Base-by-base conservation (phyloP, 64 coral and sea anemone genomes). In the Montipora efflorescens region DNA sequence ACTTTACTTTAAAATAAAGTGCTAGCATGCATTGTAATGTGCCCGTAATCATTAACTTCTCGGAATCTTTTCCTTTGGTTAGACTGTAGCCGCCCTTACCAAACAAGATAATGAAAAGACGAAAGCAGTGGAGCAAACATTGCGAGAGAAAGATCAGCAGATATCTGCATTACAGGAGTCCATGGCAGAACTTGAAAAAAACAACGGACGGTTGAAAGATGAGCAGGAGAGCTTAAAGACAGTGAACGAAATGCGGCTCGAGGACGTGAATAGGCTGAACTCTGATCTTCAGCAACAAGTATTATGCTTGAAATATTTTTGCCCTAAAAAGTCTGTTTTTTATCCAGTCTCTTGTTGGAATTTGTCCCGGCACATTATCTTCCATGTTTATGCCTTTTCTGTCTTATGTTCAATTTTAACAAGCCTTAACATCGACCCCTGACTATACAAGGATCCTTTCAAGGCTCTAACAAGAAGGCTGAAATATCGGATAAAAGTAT, bases 211-310 rank as follows among this genome's bases (percentile, higher is more conserved):
- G 53, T 62, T 97, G 77, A 87, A 91, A 50, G 95, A 94, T 19
- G 95, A 97, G 52, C 88, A 91, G 48, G 92, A 94, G 75, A 97
- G 95, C 47, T 78, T 97, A 53, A 94, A 88, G 74, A 97, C 95
- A 25, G 95, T 97, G 0, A 91, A 89, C 50, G 77, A 97, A 49
- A 61, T 97, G 25, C 79, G 75, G 43, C 76, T 90, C 48, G 92
- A 94, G 10, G 95, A 97, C 36, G 43, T 96, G 0, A 96, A 94
- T 57, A 87, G 74, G 19, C 48, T 87, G 11, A 97, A 94, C 48
- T 57, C 51, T 1, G 53, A 83, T 14, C 92, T 97, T n/a, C 62
- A 91, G 19, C 28, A 70, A 14, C 21, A 97, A 79, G 95, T 76
- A 76, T 76, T 76, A 44, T 46, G 16, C 43, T 46, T 46, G 28